Base-by-base conservation (phyloP, 2,888 invertebrate genomes). In the Drosophila prolongata region DNA sequence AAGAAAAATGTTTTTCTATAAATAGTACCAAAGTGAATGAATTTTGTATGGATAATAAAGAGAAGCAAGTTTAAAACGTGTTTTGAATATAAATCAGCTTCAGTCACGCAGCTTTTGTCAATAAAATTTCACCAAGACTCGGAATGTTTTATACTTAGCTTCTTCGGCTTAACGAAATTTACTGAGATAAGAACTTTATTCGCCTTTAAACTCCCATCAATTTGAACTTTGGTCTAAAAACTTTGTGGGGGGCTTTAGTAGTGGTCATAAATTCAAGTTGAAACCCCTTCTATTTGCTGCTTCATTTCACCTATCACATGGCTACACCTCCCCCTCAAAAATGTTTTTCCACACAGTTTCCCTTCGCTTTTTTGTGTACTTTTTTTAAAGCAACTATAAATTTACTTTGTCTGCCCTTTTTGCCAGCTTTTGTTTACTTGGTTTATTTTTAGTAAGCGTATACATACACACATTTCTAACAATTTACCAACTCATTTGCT, bases 371-470 rank as follows among this genome's bases (percentile, higher is more conserved):
- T 47, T 38, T 27, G 24, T 16, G 19, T 16, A 38, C 30, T 61
- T 46, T 58, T 65, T 65, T 64, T 55, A 19, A 68, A 68, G 47
- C 40, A 44, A 61, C 71, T 70, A 70, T 70, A 55, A 70, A 70
- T 61, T 70, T 56, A 70, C 70, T 61, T 52, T 50, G 71, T 50
- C 24, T 62, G 70, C 70, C 70, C 70, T 71, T 70, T 70, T 70
- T 55, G 71, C 70, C 50, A 70, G 62, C 55, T 52, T 58, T 70
- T 70, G 70, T 70, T 70, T 71, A 70, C 70, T 54, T 40, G 30
- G 60, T 59, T 69, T 69, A 60, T 71, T 59, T 69, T 69, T 69
- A 53, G 52, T 54, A 42, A 54, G 57, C 52, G 69, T 37, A 14
- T 61, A 27, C 40, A 40, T 16, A 43, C 35, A 40, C 16, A 57